These are phyloP conservation scores for Sardina pilchardus DNA, from an alignment of 2,113 vertebrate genomes.

Conservation along the genomic window DNA sequence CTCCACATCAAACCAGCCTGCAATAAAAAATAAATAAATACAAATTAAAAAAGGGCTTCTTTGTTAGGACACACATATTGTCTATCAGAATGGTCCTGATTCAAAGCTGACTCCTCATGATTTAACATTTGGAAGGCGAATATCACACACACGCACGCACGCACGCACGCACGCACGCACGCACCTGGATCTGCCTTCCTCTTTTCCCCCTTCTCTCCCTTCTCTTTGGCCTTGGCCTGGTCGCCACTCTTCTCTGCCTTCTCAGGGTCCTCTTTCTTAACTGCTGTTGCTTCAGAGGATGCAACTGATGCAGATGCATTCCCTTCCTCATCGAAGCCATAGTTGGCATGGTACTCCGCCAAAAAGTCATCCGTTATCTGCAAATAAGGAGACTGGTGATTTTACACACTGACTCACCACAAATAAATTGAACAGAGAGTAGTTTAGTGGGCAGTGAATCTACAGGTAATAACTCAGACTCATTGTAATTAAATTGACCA, in stretches of 20 bases:
- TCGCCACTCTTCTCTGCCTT: slow-evolving; percentile 48
- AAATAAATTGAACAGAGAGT: neutral
- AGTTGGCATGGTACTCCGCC: slow-evolving; percentile 92
- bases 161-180: too few relatives aligned
- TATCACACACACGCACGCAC: too few relatives aligned
- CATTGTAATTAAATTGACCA: neutral
- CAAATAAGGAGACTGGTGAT: slow-evolving; percentile 35
- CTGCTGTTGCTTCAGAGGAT: slow-evolving; percentile 40
- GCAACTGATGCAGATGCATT: slow-evolving; percentile 57
- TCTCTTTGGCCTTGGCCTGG: slow-evolving; percentile 61
- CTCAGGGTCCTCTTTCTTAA: slow-evolving; percentile 52
- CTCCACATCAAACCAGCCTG: slow-evolving; percentile 95
- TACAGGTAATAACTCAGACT: too few relatives aligned
- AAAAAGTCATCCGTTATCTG: slow-evolving; percentile 96
- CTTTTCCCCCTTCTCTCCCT: slow-evolving; percentile 87
- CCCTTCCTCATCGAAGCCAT: slow-evolving; percentile 78
- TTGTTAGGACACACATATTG: neutral
- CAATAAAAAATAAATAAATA: slow-evolving; percentile 52
- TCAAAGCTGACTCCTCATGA: neutral
- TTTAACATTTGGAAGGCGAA: neutral
- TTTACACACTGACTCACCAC: neutral
- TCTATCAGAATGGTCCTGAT: neutral
- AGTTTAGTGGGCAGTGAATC: neutral
- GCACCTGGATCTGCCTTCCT: slow-evolving; percentile 88
- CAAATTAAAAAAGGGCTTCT: slow-evolving; percentile 30